Evolutionary conservation across 2,113 vertebrate species (phyloP).

Genomic region (Limanda limanda): DNA sequence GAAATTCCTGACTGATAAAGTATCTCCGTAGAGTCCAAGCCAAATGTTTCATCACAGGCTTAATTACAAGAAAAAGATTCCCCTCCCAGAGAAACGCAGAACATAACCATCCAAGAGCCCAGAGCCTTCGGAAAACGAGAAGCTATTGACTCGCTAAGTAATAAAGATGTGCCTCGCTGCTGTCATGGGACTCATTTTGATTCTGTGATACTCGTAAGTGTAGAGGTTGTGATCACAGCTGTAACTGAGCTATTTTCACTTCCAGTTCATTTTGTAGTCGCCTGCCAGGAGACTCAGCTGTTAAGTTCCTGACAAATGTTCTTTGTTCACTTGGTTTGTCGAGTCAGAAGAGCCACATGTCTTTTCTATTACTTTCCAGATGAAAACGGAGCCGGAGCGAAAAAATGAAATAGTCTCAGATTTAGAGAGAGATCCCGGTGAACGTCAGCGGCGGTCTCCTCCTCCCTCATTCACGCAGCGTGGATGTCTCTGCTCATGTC

Average conservation of each 20-base stretch:
- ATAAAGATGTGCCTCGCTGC: conserved; percentile 37
- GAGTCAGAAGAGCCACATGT: conserved; percentile 33
- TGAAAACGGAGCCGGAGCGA: conserved; percentile 5
- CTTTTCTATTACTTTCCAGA: conserved; percentile 29
- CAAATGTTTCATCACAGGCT: conserved; percentile 45
- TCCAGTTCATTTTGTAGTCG: conserved; percentile 37
- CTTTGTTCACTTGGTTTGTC: conserved; percentile 36
- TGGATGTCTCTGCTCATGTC: neutral
- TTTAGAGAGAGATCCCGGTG: conserved; percentile 9
- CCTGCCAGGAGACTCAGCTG: conserved; percentile 44
- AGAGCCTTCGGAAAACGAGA: conserved; percentile 47
- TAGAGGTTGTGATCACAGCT: conserved; percentile 48
- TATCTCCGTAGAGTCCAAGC: conserved; percentile 43
- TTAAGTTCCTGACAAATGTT: conserved; percentile 40
- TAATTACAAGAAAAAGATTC: conserved; percentile 43
- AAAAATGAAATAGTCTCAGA: conserved; percentile 12
- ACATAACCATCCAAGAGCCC: conserved; percentile 28
- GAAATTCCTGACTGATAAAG: conserved; percentile 49
- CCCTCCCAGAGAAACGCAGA: conserved; percentile 23
- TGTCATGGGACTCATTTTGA: conserved; percentile 53
- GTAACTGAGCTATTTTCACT: conserved; percentile 38
- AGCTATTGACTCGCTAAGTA: conserved; percentile 41
- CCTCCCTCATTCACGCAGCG: neutral
- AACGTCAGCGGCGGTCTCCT: neutral
- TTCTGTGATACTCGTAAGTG: conserved; percentile 44